These are phyloP conservation scores for Hylia prasina DNA, from an alignment of 2,113 vertebrate species.

Conservation along the genomic window DNA sequence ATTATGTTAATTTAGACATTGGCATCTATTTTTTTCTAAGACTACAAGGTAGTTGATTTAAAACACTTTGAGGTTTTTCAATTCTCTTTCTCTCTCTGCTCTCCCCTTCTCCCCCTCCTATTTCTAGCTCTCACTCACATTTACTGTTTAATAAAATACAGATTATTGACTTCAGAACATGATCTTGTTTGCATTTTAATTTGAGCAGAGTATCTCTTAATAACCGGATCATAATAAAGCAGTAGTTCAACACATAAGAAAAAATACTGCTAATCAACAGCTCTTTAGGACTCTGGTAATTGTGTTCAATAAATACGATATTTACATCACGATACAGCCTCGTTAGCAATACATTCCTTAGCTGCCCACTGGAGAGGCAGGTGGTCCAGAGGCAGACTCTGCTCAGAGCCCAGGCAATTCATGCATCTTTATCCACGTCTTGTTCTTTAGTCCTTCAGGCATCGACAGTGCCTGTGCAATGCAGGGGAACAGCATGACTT, in stretches of 20 bases:
- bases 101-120: neutral
- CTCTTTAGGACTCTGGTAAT: neutral
- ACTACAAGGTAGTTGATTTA: neutral
- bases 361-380: neutral
- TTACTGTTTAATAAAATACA: neutral
- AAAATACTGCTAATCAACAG: neutral
- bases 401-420: neutral
- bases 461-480: rapidly evolving
- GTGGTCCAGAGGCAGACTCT: neutral
- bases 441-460: neutral
- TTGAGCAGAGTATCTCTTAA: neutral
- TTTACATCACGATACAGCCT: neutral
- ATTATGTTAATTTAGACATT: neutral
- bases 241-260: neutral
- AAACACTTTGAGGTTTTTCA: neutral
- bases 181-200: neutral
- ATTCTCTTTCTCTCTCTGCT: neutral
- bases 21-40: neutral
- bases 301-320: neutral
- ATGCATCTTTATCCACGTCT: neutral
- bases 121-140: neutral
- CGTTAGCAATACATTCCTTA: neutral
- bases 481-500: neutral
- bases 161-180: neutral
- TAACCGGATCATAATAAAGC: neutral